Percentiles rank a stretch among this genome's conserved stretches.
Conservation (phyloP, 2,113 vertebrate genomes). For the rabbit (Oryctolagus cuniculus) region DNA sequence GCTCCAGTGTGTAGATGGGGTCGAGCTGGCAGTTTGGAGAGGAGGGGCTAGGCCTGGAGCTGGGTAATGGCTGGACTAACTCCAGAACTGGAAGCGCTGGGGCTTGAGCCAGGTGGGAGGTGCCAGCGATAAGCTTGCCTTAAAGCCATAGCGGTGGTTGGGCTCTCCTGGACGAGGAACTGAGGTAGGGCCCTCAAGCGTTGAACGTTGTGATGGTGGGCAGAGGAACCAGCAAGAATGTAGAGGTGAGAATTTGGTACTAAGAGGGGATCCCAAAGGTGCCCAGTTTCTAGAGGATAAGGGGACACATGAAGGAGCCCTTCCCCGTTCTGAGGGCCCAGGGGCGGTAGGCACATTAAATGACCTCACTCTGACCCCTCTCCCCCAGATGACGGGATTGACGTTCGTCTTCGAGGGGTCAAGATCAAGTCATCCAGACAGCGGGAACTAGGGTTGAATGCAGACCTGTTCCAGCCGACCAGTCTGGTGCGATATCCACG, state of each 20-base stretch:
- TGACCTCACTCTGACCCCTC: background rate
- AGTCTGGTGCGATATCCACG: conserved; percentile 98
- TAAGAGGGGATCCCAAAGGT: background rate
- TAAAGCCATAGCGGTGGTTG: background rate
- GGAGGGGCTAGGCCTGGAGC: background rate
- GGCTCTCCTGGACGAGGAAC: conserved; percentile 24
- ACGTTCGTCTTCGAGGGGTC: conserved; percentile 96
- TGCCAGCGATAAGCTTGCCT: background rate
- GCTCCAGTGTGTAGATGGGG: background rate
- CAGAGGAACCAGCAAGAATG: background rate
- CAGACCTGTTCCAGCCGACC: conserved; percentile 96
- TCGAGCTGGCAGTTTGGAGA: background rate
- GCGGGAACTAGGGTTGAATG: conserved; percentile 95
- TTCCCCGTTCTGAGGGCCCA: background rate
- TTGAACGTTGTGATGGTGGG: background rate
- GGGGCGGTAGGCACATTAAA: background rate
- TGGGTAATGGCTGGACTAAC: background rate
- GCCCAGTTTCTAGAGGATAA: background rate
- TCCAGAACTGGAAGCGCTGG: background rate
- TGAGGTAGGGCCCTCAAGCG: background rate
- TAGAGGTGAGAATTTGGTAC: background rate
- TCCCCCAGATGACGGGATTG: conserved; percentile 95
- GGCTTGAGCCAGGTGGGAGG: background rate
- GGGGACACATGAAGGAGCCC: background rate
- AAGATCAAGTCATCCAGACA: conserved; percentile 98